Conservation (phyloP, 2,113 vertebrate species). For the Oryctolagus cuniculus region mOryCun1.1 NC_091444.1:2238001-2238500, state of each 20-base stretch:
- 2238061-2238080: constrained; percentile 52
- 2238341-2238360: not conserved
- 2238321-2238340: not conserved
- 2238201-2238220: not conserved
- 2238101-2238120: not conserved
- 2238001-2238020: not conserved
- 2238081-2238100: not conserved
- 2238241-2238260: not conserved
- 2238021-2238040: not conserved
- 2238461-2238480: not conserved
- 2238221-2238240: not conserved
- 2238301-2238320: not conserved
- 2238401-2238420: constrained; percentile 33
- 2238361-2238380: not conserved
- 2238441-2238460: too few relatives aligned
- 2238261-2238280: not conserved
- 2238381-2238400: not conserved
- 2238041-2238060: not conserved
- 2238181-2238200: constrained; percentile 45
- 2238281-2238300: not conserved
- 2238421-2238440: too few relatives aligned
- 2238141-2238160: not conserved
- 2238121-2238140: not conserved
- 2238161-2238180: not conserved
- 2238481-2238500: too few relatives aligned